A percentile compares a stretch with the other conserved stretches of the same genome.
These are phyloP conservation scores for Rhea pennata DNA, from an alignment of 2,113 vertebrate genomes.

Conservation along the genomic window DNA sequence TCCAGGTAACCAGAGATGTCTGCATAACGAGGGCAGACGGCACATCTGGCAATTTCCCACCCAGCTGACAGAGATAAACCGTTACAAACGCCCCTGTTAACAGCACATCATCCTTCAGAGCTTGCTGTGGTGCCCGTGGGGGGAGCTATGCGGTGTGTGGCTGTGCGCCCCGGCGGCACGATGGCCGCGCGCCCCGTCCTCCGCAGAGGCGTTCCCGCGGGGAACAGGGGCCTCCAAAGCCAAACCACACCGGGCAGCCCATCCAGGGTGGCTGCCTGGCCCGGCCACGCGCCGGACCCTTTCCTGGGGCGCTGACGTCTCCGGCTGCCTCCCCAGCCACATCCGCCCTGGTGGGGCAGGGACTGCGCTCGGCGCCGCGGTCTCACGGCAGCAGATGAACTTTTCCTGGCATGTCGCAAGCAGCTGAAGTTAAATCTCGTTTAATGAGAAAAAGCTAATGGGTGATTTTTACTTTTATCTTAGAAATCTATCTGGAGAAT, in stretches of 20 bases:
- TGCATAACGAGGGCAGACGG: conserved; percentile 4
- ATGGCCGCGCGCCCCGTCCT: background rate
- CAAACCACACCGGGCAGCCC: accelerated
- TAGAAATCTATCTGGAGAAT: background rate
- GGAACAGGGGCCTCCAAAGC: background rate
- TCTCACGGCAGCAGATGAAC: background rate
- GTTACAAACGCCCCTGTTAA: conserved; percentile 29
- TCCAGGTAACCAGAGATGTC: background rate
- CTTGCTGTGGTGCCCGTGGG: background rate
- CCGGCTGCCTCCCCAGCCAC: background rate
- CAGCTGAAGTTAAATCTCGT: background rate
- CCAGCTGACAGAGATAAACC: conserved; percentile 50
- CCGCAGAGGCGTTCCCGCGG: background rate
- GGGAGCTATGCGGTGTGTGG: no score
- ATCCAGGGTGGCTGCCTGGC: accelerated
- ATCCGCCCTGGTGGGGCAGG: background rate
- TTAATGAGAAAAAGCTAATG: background rate
- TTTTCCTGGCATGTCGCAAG: background rate
- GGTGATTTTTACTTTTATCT: background rate
- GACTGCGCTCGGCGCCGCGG: background rate
- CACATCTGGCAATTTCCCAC: conserved; percentile 48
- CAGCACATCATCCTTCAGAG: background rate
- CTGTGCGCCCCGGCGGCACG: no score
- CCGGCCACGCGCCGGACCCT: accelerated
- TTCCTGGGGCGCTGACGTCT: background rate